These are phyloP conservation scores for Caenorhabditis macrosperma DNA, from an alignment of 2,888 invertebrate species.

Conservation along the genomic window DNA sequence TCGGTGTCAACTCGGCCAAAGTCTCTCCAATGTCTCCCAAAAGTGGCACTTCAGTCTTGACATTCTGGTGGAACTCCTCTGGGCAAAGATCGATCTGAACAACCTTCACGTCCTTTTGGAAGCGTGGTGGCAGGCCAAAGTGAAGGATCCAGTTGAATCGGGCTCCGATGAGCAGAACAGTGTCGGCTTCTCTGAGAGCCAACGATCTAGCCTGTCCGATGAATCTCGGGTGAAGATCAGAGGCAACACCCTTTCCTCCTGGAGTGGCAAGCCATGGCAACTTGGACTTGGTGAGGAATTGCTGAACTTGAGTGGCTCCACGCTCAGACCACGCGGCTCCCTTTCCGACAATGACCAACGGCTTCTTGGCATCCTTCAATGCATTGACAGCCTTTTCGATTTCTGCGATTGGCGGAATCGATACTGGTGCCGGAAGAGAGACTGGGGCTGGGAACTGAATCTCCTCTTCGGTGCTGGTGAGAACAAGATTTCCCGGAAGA, in stretches of 20 bases:
- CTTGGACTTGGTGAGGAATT: constrained; percentile 85
- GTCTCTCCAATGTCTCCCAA: constrained; percentile 85
- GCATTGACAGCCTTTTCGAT: constrained; percentile 87
- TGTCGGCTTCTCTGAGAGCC: constrained; percentile 91
- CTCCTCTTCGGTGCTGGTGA: constrained; percentile 64
- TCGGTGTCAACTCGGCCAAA: constrained; percentile 58
- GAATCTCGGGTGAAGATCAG: constrained; percentile 83
- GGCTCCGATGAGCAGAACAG: constrained; percentile 91
- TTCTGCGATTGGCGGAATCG: constrained; percentile 86
- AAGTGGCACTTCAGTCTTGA: constrained; percentile 87
- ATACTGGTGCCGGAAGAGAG: constrained; percentile 84
- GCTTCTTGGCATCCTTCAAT: constrained; percentile 86
- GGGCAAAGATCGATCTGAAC: constrained; percentile 92
- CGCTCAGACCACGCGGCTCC: constrained; percentile 81
- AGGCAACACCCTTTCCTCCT: constrained; percentile 86
- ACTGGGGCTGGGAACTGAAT: constrained; percentile 68
- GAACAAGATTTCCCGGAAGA: constrained; percentile 88
- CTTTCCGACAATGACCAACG: constrained; percentile 92
- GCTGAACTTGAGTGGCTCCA: constrained; percentile 70
- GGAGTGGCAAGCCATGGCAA: constrained; percentile 94
- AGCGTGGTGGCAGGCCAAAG: constrained; percentile 92
- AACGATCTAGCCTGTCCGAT: constrained; percentile 69
- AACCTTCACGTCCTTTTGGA: constrained; percentile 88
- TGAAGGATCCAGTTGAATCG: constrained; percentile 98
- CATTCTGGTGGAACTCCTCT: constrained; percentile 94